These are phyloP conservation scores for Pammene fasciana DNA, from an alignment of 2,888 invertebrate species.

Conservation along the genomic window DNA sequence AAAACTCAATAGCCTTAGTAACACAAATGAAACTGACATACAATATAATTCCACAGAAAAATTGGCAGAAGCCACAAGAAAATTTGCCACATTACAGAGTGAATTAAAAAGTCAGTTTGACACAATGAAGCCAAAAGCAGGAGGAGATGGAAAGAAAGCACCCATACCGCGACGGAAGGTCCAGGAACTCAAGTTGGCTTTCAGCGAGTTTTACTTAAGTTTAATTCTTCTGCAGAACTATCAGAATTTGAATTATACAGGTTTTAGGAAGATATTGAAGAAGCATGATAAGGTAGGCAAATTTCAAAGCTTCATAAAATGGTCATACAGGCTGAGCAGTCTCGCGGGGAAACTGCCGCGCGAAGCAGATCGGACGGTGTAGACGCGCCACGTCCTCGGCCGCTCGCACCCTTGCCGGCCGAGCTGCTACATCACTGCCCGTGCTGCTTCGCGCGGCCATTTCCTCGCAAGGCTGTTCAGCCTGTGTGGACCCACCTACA, in stretches of 20 bases:
- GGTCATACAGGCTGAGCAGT: no score
- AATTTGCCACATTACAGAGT: constrained; percentile 94
- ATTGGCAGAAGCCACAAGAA: constrained; percentile 97
- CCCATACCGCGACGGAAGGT: constrained; percentile 90
- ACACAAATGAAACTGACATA: no score
- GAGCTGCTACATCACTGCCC: no score
- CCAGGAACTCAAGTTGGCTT: constrained; percentile 97
- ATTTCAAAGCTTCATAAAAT: no score
- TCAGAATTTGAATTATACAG: constrained; percentile 98
- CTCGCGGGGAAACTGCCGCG: no score
- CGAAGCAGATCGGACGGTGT: no score
- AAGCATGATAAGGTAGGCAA: constrained; percentile 97
- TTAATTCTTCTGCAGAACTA: constrained; percentile 98
- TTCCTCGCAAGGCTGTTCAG: no score
- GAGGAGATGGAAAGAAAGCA: constrained; percentile 75
- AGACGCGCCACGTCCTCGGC: no score
- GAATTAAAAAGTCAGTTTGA: constrained; percentile 89
- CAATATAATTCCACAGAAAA: constrained; percentile 86
- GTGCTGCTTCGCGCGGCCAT: no score
- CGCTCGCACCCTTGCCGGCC: no score
- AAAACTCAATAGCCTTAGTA: no score
- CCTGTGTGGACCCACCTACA: no score
- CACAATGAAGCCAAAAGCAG: constrained; percentile 76
- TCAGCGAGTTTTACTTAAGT: constrained; percentile 99
- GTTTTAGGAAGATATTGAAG: constrained; percentile 99